phyloP scores from a whole-genome alignment of 1,140 invertebrate species.

The Pachyrhynchus sulphureomaculatus region DNA sequence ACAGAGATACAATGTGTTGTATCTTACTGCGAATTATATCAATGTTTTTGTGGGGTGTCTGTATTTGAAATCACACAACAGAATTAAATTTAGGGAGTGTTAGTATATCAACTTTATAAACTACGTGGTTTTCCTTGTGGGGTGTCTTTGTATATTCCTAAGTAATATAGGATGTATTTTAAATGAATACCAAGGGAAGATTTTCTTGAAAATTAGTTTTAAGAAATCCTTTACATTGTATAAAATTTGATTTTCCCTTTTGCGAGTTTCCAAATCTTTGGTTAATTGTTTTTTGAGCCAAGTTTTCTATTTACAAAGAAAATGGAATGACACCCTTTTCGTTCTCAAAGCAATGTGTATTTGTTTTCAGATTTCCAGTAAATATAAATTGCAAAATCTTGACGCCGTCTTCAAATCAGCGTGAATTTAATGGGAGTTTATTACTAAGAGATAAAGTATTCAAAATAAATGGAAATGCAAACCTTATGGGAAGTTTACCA shows the following conservation, averaged over 20 bases:
- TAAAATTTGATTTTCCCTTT: neutral
- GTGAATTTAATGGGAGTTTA: constrained; percentile 36
- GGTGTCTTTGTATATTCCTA: neutral
- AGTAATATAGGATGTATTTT: neutral
- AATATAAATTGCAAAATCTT: constrained; percentile 32
- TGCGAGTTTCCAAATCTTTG: neutral
- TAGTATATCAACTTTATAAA: no score
- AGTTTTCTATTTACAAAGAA: neutral
- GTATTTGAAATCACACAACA: no score
- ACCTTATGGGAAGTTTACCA: constrained; percentile 36
- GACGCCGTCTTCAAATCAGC: constrained; percentile 17
- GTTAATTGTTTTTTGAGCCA: neutral
- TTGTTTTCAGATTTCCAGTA: constrained; percentile 39
- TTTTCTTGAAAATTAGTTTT: neutral
- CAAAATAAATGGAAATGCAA: constrained; percentile 39
- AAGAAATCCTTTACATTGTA: neutral
- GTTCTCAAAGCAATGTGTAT: neutral
- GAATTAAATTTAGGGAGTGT: no score
- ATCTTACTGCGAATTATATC: no score
- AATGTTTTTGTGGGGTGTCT: no score
- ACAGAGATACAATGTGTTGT: no score
- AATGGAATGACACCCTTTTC: neutral
- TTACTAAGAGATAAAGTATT: constrained; percentile 39
- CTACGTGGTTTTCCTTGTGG: neutral
- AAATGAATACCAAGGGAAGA: neutral